Base-by-base conservation (phyloP, 1,140 invertebrate species). In the Zaprionus nigranus region DNA sequence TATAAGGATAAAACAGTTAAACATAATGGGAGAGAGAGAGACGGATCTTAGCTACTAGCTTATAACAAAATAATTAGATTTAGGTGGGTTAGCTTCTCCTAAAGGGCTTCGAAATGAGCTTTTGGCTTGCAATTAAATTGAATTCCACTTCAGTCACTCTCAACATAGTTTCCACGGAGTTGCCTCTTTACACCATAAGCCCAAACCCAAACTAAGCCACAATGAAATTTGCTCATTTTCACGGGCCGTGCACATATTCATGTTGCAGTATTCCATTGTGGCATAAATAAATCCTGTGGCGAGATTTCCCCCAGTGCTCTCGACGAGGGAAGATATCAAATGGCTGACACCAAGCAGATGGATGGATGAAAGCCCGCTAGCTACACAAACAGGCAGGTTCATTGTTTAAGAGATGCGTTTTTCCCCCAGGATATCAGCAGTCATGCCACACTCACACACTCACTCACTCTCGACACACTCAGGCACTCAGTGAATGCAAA, bases 311-410 rank as follows among this genome's bases (percentile, higher is more conserved):
- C n/a, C 34, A 66, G 70, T 59, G 56, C 63, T 51, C 69, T 51
- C 69, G 68, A 64, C 26, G 28, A 64, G 68, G 51, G 58, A 61
- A 62, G 43, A 70, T 70, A 63, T 70, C 67, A 70, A 70, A 63
- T 54, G 59, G 49, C 34, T 66, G 70, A 73, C 70, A 72, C 62
- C 54, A 59, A 22, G 11, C 54, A 66, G 70, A 43, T 51, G 69
- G 28, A 36, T 57, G 28, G 60, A 11, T 57, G 59, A 43, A 46
- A 63, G 61, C n/a, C 22, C 17, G 59, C 24, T 4, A 34, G 20
- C 30, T 34, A 34, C 9, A 15, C 5, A 20, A 5, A 13, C 28
- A 36, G 61, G 28, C 61, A 49, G 53, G 13, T 51, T 34, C 61
- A 73, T 73, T 73, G 70, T 73, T 72, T 66, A 53, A 30, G 11